Evolutionary conservation across 2,888 invertebrate genomes (phyloP).

Genomic region (Mesorhabditis belari): DNA sequence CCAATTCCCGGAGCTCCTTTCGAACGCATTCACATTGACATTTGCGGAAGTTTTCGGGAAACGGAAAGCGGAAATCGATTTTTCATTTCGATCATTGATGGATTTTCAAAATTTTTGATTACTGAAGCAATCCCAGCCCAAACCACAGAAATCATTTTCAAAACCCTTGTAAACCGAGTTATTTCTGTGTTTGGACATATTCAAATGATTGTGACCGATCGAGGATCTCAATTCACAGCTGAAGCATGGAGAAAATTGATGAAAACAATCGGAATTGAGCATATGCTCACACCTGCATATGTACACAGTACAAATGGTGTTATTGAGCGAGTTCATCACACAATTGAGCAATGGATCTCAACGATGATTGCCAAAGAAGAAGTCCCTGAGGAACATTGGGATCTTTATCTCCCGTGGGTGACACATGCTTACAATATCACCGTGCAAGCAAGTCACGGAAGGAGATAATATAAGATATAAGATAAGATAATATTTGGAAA

Average conservation of each 20-base stretch:
- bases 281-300: conserved; percentile 2
- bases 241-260: conserved; percentile 1
- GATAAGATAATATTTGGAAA: background rate
- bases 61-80: conserved; percentile 9
- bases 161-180: no score
- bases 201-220: conserved; percentile 7
- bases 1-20: conserved; percentile 5
- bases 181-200: conserved; percentile 7
- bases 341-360: conserved; percentile 4
- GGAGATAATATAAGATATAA: background rate
- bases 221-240: conserved; percentile 8
- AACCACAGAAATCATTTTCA: background rate
- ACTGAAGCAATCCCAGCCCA: conserved; percentile 3
- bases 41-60: conserved; percentile 11
- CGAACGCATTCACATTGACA: conserved; percentile 10
- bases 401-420: background rate
- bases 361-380: conserved; percentile 3
- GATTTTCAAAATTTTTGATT: conserved; percentile 9
- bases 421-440: conserved; percentile 1
- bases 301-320: conserved; percentile 4
- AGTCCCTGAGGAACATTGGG: no score
- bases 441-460: background rate
- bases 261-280: background rate
- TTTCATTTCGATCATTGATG: conserved; percentile 4
- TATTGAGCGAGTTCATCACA: conserved; percentile 6